Conservation (phyloP, 2,797 vertebrate species). For the Enteromius treurensis region DNA sequence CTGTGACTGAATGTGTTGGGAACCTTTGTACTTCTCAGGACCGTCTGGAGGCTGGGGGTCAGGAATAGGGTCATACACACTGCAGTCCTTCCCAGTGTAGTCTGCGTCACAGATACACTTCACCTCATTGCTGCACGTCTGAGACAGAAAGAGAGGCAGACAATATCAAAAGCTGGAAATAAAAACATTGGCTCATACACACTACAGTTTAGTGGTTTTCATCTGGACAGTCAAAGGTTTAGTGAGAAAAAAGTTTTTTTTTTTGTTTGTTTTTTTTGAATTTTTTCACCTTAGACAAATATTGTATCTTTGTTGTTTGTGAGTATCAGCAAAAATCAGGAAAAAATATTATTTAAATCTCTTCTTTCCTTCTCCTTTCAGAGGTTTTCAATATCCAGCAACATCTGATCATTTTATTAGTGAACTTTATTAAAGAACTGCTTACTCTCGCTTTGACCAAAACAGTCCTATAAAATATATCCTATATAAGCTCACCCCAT, state of each 20-base stretch:
- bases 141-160: conserved; percentile 24
- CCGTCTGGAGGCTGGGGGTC: conserved; percentile 83
- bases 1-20: conserved; percentile 23
- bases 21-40: conserved; percentile 87
- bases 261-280: no score
- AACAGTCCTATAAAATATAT: no score
- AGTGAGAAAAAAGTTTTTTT: no score
- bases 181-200: background rate
- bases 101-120: conserved; percentile 93
- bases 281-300: no score
- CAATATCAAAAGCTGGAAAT: background rate
- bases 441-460: no score
- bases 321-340: no score
- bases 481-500: conserved; percentile 81
- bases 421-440: no score
- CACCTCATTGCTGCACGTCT: conserved; percentile 95
- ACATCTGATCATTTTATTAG: no score
- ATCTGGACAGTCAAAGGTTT: background rate
- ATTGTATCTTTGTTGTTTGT: no score
- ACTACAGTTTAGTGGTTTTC: background rate
- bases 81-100: conserved; percentile 97
- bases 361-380: no score
- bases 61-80: conserved; percentile 91
- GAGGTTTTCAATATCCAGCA: no score
- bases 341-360: no score